Evolutionary conservation across 2,888 invertebrate species (phyloP).

Genomic region (Subacronicta megacephala): DNA sequence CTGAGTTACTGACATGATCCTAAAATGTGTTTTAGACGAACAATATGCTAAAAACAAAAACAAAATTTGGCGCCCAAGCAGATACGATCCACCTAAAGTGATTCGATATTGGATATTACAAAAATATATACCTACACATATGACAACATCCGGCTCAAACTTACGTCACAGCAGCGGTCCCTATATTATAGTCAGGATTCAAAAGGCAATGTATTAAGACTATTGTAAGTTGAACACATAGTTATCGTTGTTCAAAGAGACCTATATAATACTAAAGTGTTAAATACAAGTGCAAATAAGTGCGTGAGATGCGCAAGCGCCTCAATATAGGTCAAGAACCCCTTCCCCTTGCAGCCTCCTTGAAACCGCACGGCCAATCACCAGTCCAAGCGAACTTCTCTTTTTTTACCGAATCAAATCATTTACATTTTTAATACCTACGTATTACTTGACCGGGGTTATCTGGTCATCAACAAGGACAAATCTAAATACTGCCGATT

Average conservation of each 20-base stretch:
- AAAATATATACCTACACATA: no score
- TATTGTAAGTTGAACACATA: neutral
- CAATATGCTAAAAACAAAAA: no score
- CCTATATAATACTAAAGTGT: constrained; percentile 47
- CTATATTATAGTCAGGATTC: no score
- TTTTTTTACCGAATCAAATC: constrained; percentile 86
- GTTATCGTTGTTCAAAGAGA: neutral
- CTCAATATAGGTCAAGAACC: constrained; percentile 86
- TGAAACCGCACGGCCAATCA: constrained; percentile 84
- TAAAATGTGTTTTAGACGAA: no score
- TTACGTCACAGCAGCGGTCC: no score
- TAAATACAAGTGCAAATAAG: constrained; percentile 63
- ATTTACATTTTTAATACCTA: constrained; percentile 83
- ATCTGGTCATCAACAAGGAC: constrained; percentile 83
- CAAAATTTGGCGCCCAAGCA: no score
- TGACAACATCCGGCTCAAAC: no score
- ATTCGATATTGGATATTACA: no score
- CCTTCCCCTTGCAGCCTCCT: constrained; percentile 87
- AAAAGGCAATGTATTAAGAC: no score
- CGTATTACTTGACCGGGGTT: constrained; percentile 80
- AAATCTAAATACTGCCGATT: constrained; percentile 70
- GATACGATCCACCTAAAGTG: no score
- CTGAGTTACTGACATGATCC: no score
- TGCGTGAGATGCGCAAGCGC: constrained; percentile 57
- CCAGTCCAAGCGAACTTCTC: constrained; percentile 71